Percentiles rank a stretch among this genome's conserved stretches.
phyloP scores from a whole-genome alignment of 2,888 invertebrate species.

The Flexamia atlantica region DNA sequence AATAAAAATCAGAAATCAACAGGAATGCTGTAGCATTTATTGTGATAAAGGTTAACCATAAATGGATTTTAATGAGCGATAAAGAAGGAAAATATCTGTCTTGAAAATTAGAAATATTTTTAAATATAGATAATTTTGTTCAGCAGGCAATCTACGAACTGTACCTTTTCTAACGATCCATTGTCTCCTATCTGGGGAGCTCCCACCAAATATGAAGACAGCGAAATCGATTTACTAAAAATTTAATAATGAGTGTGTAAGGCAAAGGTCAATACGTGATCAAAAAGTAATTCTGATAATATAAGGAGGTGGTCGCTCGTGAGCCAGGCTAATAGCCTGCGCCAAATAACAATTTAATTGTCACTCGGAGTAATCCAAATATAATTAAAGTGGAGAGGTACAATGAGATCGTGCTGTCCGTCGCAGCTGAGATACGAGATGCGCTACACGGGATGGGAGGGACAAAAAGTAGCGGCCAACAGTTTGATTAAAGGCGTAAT shows the following conservation, averaged over 20 bases:
- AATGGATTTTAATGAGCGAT: no score
- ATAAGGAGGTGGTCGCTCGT: slow-evolving; percentile 29
- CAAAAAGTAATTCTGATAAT: slow-evolving; percentile 12
- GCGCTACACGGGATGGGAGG: slow-evolving; percentile 45
- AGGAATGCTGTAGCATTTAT: no score
- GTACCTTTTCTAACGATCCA: not conserved
- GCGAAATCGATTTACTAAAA: slow-evolving; percentile 16
- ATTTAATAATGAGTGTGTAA: slow-evolving; percentile 2
- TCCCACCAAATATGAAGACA: slow-evolving; percentile 2
- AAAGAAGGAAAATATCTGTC: no score
- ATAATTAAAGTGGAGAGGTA: slow-evolving; percentile 42
- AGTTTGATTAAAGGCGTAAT: slow-evolving; percentile 20
- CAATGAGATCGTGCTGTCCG: not conserved
- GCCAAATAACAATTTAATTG: slow-evolving; percentile 56
- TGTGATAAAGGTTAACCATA: no score
- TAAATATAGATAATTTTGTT: no score
- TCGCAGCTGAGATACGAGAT: not conserved
- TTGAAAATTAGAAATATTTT: no score
- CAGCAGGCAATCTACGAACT: no score
- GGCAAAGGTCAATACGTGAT: slow-evolving; percentile 48
- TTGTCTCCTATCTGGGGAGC: not conserved
- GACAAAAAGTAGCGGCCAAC: not conserved
- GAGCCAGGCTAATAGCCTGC: slow-evolving; percentile 37
- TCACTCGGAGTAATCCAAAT: slow-evolving; percentile 55
- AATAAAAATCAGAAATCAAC: no score